Evolutionary conservation across 1,140 invertebrate species (phyloP), one percentile per base, ranked within the genome.

Genomic region (Penaeus chinensis): DNA sequence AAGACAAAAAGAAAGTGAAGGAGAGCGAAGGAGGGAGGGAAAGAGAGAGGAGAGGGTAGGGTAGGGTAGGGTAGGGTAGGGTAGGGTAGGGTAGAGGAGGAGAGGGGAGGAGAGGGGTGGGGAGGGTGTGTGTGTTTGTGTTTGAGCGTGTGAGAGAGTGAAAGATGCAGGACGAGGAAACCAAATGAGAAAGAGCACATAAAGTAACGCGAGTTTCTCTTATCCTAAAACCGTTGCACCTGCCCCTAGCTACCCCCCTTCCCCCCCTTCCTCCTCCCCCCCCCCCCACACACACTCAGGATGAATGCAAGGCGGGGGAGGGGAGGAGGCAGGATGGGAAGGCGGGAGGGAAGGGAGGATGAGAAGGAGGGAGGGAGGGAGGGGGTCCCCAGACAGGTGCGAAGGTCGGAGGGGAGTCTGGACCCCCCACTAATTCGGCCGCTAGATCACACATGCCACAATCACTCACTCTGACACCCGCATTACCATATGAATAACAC

Each of bases 401-500:
- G 66, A 69, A 69, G 27, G 27, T n/a, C 22, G 27, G 66, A 69
- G 66, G 66, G 66, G 66, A 27, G 66, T 27, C 22, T 10, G n/a
- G 66, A 69, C 66, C 66, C 66, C 66, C 66, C 27, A 27, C 66
- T 27, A 47, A 47, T 47, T 47, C 47, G 47, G 47, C 47, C 47
- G 47, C 47, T 47, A 47, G 66, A 69, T 1, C 78, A 80, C 78
- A 80, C 78, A 19, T n/a, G 61, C n/a, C 54, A 60, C 54, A n/a
- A 47, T 80, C 77, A 79, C 77, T 79, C 78, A 80, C 78, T 27
- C 61, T 24, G n/a, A 62, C 22, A 24, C 54, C 61, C 27, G 22
- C 60, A 80, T 80, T 80, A 80, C 54, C 78, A 80, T 80, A 63
- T 80, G 60, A 80, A 63, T 80, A 63, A 63, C 22, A 18, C 60